phyloP scores from a whole-genome alignment of 1,140 invertebrate species.

The Sipha flava region DNA sequence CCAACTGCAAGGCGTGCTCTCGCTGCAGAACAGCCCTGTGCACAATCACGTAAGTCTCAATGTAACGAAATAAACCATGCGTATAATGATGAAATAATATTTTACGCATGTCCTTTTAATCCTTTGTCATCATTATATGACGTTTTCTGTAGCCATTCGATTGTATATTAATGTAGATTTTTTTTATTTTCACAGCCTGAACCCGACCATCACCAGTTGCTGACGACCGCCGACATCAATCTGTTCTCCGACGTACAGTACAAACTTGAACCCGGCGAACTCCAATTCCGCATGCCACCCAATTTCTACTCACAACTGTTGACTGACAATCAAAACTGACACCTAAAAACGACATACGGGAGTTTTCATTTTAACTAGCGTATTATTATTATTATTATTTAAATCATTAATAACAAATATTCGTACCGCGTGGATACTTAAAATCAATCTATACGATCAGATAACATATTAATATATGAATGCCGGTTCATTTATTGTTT shows the following conservation, averaged over 20 bases:
- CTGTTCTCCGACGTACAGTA: conserved; percentile 20
- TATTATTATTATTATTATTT: background rate
- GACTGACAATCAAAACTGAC: conserved; percentile 24
- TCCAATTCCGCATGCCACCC: conserved; percentile 22
- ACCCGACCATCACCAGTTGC: background rate
- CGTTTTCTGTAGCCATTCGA: too few relatives aligned
- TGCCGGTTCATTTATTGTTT: background rate
- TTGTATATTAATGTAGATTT: too few relatives aligned
- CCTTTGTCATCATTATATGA: too few relatives aligned
- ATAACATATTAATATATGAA: too few relatives aligned
- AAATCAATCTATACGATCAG: too few relatives aligned
- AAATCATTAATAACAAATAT: background rate
- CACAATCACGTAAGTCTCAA: conserved; percentile 14
- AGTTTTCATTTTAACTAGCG: background rate
- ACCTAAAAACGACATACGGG: background rate
- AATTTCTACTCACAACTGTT: conserved; percentile 18
- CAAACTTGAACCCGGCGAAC: conserved; percentile 3
- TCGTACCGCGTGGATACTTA: too few relatives aligned
- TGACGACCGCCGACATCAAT: background rate
- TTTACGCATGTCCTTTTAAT: too few relatives aligned
- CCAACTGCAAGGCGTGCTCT: conserved; percentile 42
- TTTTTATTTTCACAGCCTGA: background rate
- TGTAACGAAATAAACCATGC: too few relatives aligned
- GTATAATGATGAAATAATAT: too few relatives aligned
- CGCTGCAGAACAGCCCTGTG: conserved; percentile 20